Conservation (phyloP, 2,797 vertebrate genomes). For the Spea hammondii region DNA sequence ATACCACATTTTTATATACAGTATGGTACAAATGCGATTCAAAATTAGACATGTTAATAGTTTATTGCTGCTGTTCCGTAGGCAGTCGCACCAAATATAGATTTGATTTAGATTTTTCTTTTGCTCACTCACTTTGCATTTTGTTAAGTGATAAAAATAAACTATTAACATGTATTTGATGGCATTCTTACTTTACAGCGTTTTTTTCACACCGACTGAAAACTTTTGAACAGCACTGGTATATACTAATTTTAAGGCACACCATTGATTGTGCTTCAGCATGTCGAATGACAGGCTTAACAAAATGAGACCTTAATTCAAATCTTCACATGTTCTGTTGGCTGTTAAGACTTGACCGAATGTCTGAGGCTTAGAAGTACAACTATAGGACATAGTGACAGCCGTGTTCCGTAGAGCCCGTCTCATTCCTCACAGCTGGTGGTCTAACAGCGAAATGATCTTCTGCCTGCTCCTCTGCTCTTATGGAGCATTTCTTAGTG, state of each 20-base stretch:
- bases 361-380: slow-evolving; percentile 40
- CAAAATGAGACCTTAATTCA: slow-evolving; percentile 48
- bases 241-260: not conserved
- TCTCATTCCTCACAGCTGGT: slow-evolving; percentile 35
- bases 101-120: no score
- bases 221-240: no score
- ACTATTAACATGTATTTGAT: no score
- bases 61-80: no score
- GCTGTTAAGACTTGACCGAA: slow-evolving; percentile 40
- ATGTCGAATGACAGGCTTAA: slow-evolving; percentile 39
- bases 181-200: no score
- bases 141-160: no score
- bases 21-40: no score
- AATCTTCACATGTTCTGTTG: slow-evolving; percentile 34
- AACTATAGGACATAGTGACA: slow-evolving; percentile 34
- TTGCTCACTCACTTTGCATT: no score
- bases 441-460: slow-evolving; percentile 20
- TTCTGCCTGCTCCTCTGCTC: slow-evolving; percentile 14
- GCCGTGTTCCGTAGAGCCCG: slow-evolving; percentile 11
- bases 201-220: no score
- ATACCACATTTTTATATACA: no score
- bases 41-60: no score
- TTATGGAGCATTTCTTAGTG: slow-evolving; percentile 14
- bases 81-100: no score
- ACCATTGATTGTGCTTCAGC: slow-evolving; percentile 18